Evolutionary conservation across 2,888 invertebrate species (phyloP).

Genomic region (Salticus scenicus): DNA sequence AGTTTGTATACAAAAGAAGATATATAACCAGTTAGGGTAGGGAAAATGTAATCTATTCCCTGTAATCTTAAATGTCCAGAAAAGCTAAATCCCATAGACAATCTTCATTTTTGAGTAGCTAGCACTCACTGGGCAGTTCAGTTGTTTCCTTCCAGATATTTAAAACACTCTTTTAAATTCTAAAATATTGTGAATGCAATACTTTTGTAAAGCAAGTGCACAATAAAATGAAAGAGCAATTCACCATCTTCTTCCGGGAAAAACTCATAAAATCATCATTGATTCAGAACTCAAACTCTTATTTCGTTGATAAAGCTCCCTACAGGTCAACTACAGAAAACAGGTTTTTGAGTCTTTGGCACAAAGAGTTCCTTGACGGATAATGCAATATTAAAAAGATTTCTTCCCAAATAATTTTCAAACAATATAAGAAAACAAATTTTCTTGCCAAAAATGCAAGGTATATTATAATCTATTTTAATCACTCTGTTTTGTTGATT

Average conservation of each 20-base stretch:
- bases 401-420: not conserved
- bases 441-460: too few species aligned
- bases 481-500: too few species aligned
- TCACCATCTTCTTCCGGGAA: constrained; percentile 1
- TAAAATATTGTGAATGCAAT: not conserved
- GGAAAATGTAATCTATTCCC: constrained; percentile 18
- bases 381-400: not conserved
- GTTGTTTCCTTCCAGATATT: not conserved
- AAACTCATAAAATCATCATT: constrained; percentile 6
- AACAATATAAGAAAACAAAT: too few species aligned
- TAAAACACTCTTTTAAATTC: not conserved
- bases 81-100: too few species aligned
- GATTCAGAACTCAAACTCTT: constrained; percentile 1
- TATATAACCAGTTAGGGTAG: constrained; percentile 20
- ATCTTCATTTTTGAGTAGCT: too few species aligned
- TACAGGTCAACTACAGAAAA: constrained; percentile 8
- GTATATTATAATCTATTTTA: too few species aligned
- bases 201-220: not conserved
- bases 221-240: constrained; percentile 8
- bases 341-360: not conserved
- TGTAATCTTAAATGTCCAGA: constrained; percentile 17
- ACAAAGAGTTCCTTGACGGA: constrained; percentile 1
- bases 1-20: constrained; percentile 18
- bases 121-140: too few species aligned
- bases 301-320: not conserved